These are phyloP conservation scores for Percina caprodes DNA, from an alignment of 2,113 vertebrate genomes.

Conservation along the genomic window DNA sequence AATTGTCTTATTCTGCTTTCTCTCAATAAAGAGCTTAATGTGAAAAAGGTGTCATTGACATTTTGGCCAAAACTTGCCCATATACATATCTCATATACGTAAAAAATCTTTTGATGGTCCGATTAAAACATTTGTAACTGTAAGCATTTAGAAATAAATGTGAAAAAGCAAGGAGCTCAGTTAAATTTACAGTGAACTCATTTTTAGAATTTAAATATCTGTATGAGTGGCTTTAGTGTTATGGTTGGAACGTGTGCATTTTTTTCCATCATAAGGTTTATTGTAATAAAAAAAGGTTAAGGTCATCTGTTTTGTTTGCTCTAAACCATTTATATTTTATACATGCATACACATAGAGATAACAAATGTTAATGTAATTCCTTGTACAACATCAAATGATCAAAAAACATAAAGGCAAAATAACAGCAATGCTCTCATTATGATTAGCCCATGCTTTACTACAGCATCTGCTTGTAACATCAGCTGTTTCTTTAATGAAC, in stretches of 20 bases:
- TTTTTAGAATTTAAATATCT: neutral
- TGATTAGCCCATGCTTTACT: slow-evolving; percentile 25
- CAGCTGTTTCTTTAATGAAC: slow-evolving; percentile 72
- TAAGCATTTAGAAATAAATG: neutral
- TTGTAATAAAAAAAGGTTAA: neutral
- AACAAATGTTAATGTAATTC: neutral
- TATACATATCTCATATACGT: neutral
- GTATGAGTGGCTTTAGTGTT: neutral
- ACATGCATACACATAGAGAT: neutral
- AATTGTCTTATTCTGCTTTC: neutral
- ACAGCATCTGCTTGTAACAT: slow-evolving; percentile 65
- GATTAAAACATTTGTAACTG: neutral
- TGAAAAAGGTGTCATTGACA: neutral
- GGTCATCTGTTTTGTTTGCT: neutral
- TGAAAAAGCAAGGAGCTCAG: neutral
- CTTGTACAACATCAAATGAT: neutral
- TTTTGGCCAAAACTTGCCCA: neutral
- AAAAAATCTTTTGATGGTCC: neutral
- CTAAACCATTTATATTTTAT: neutral
- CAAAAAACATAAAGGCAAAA: neutral
- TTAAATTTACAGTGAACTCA: neutral
- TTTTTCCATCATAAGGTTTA: neutral
- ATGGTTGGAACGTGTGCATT: neutral
- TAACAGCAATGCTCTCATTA: neutral
- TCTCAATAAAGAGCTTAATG: neutral